A percentile compares a stretch with the other conserved stretches of the same genome.
Evolutionary conservation across 2,888 invertebrate species (phyloP).

Genomic region (Andrena bicolor): DNA sequence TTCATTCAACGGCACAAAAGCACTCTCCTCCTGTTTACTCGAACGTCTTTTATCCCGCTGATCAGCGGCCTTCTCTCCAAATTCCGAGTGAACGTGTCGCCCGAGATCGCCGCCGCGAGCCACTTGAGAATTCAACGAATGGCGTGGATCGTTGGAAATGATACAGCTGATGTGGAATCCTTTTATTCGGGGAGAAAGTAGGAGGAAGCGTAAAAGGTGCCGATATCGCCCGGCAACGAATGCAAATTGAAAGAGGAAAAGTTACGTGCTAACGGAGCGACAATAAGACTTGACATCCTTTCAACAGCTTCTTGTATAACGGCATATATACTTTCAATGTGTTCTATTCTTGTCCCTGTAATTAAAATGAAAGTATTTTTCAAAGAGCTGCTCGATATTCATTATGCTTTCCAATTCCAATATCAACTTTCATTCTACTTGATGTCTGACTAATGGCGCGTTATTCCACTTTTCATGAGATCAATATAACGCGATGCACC

Average conservation of each 20-base stretch:
- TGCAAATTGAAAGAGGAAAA: conserved; percentile 33
- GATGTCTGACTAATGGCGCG: not conserved
- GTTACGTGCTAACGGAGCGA: conserved; percentile 18
- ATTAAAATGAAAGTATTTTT: conserved; percentile 15
- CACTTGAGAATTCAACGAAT: conserved; percentile 35
- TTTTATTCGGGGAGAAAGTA: not conserved
- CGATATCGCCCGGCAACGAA: not conserved
- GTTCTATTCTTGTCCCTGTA: conserved; percentile 1
- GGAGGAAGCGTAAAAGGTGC: not conserved
- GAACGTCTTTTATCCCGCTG: conserved; percentile 52
- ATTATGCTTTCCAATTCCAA: not conserved
- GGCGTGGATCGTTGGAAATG: conserved; percentile 13
- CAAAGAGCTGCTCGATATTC: not conserved
- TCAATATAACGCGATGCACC: not conserved
- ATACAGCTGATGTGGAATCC: conserved; percentile 7
- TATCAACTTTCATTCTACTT: no score
- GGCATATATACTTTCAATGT: not conserved
- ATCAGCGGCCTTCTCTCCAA: conserved; percentile 46
- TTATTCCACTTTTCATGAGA: not conserved
- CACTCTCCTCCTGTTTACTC: conserved; percentile 61
- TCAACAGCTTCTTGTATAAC: not conserved
- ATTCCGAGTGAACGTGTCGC: conserved; percentile 44
- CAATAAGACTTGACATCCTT: conserved; percentile 26
- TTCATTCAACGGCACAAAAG: conserved; percentile 47
- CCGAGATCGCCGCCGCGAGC: not conserved